Percentiles rank a stretch among this genome's conserved stretches.
Evolutionary conservation across 30 jellyfish, hydroid and myxozoan species (phyloP).

Genomic region (Chrysaora quinquecirrha): DNA sequence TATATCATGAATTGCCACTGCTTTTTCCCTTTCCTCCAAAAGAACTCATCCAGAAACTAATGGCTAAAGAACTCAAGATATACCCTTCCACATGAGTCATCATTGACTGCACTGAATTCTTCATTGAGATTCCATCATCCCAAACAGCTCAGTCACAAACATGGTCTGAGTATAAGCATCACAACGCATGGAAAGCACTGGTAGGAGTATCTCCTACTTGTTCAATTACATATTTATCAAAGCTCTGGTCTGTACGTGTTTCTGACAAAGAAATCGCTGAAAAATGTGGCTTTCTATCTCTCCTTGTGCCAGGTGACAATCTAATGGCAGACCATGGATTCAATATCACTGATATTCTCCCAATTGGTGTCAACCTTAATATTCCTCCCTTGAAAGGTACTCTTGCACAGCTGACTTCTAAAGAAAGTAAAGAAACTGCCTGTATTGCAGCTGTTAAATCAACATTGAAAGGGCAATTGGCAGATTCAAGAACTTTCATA

Average conservation of each 20-base stretch:
- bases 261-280: conserved; percentile 51
- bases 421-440: conserved; percentile 35
- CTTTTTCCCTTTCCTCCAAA: conserved; percentile 67
- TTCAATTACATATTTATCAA: conserved; percentile 31
- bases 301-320: conserved; percentile 50
- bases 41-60: conserved; percentile 16
- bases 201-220: conserved; percentile 63
- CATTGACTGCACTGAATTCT: conserved; percentile 61
- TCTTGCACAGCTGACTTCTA: conserved; percentile 28
- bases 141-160: conserved; percentile 45
- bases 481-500: conserved; percentile 48
- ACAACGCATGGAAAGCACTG: conserved; percentile 61
- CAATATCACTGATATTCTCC: conserved; percentile 28
- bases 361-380: conserved; percentile 27
- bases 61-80: conserved; percentile 36
- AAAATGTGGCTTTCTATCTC: conserved; percentile 34
- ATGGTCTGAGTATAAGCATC: conserved; percentile 51
- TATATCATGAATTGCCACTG: conserved; percentile 47
- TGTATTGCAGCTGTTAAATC: conserved; percentile 45
- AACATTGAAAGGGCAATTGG: conserved; percentile 66
- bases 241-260: conserved; percentile 48
- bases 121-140: conserved; percentile 50
- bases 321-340: conserved; percentile 73
- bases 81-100: conserved; percentile 54
- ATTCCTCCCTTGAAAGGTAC: conserved; percentile 50